phyloP scores from a whole-genome alignment of 2,888 invertebrate genomes.

The Cabera pusaria region DNA sequence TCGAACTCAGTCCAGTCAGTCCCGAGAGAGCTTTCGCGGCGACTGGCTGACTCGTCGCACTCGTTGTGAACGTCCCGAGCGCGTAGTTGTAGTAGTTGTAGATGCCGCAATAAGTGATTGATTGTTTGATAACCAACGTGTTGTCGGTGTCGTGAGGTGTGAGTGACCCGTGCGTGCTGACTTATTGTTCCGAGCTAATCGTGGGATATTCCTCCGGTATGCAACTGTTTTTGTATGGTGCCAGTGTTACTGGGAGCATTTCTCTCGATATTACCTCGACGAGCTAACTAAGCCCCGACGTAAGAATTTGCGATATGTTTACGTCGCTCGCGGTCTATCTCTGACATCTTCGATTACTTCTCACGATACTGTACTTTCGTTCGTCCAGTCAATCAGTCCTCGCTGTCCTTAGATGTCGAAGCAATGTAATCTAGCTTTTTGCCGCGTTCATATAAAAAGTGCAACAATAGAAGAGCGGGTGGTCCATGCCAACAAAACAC shows the following conservation, averaged over 20 bases:
- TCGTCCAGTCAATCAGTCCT: too few species aligned
- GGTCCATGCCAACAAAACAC: constrained; percentile 37
- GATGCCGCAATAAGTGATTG: constrained; percentile 51
- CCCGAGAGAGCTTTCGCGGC: constrained; percentile 41
- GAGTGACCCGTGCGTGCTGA: constrained; percentile 45
- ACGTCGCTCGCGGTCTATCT: too few species aligned
- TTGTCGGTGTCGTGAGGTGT: constrained; percentile 48
- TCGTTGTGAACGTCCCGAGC: constrained; percentile 20
- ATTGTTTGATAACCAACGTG: constrained; percentile 44
- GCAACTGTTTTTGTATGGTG: constrained; percentile 48
- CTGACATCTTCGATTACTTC: too few species aligned
- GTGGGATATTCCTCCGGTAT: constrained; percentile 65
- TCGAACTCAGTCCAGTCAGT: constrained; percentile 44
- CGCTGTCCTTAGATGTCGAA: constrained; percentile 15
- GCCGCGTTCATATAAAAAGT: constrained; percentile 13
- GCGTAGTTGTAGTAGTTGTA: constrained; percentile 36
- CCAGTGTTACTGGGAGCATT: too few species aligned
- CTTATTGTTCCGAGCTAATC: constrained; percentile 43
- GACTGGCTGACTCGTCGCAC: constrained; percentile 32
- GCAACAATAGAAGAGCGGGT: constrained; percentile 40
- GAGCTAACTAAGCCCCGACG: too few species aligned
- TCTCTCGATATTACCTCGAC: too few species aligned
- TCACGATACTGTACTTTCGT: too few species aligned
- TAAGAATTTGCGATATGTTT: too few species aligned
- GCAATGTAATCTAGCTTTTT: constrained; percentile 30